phyloP scores from a whole-genome alignment of 2,797 vertebrate species.

The Anomalospiza imberbis region DNA sequence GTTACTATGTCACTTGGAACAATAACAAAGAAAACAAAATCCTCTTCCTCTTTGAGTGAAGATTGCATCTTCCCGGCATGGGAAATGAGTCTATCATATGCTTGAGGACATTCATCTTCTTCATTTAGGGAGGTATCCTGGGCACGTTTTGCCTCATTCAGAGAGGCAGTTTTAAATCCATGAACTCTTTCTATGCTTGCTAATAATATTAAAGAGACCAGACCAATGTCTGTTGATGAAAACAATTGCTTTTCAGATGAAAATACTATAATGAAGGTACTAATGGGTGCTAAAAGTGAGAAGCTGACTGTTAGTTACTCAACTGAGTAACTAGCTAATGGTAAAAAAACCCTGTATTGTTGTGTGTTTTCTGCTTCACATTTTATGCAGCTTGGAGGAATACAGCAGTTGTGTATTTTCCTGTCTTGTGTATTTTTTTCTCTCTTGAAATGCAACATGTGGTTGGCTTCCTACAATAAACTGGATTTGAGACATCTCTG shows the following conservation, averaged over 20 bases:
- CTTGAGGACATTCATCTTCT: conserved; percentile 28
- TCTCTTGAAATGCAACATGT: not conserved
- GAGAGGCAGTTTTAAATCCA: not conserved
- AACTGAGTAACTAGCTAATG: not conserved
- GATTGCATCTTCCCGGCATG: conserved; percentile 13
- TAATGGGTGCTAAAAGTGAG: not conserved
- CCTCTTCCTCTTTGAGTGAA: conserved; percentile 24
- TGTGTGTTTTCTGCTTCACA: not conserved
- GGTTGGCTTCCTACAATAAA: not conserved
- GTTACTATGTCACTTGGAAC: conserved; percentile 53
- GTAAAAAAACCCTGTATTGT: not conserved
- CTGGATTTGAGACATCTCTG: not conserved
- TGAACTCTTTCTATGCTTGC: not conserved
- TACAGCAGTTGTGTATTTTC: not conserved
- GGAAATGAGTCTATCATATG: conserved; percentile 3
- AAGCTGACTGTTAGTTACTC: not conserved
- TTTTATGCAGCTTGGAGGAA: not conserved
- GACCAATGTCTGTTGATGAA: not conserved
- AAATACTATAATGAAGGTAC: not conserved
- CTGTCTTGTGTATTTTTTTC: too few relatives aligned
- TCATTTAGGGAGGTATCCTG: not conserved
- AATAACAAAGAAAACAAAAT: conserved; percentile 59
- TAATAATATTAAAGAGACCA: not conserved
- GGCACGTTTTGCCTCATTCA: not conserved
- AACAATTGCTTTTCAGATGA: not conserved